Conservation (phyloP, 2,888 invertebrate genomes). For the Drosophila flavopinicola region DNA sequence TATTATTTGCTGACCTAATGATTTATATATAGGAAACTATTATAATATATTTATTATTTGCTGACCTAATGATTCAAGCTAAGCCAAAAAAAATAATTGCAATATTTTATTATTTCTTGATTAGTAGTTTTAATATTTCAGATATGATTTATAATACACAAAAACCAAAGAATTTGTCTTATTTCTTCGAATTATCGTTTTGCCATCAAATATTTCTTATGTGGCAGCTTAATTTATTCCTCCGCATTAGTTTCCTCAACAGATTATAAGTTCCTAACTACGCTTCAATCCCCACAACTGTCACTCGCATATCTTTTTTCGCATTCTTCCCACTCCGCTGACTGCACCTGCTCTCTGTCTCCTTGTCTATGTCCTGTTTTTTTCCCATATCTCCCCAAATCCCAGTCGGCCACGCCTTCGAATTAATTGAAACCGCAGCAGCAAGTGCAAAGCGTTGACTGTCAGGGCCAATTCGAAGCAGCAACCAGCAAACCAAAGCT, state of each 20-base stretch:
- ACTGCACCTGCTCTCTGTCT: conserved; percentile 38
- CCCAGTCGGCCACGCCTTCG: conserved; percentile 52
- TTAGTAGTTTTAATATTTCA: no score
- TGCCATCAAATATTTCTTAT: no score
- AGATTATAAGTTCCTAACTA: conserved; percentile 9
- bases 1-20: no score
- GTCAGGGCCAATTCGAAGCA: conserved; percentile 57
- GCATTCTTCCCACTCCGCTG: conserved; percentile 1
- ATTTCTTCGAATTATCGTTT: background rate
- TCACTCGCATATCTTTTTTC: background rate
- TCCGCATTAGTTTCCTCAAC: background rate
- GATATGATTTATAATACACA: no score
- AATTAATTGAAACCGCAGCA: conserved; percentile 73
- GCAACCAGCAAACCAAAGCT: conserved; percentile 15
- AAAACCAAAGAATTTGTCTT: no score
- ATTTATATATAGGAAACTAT: no score
- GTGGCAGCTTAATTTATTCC: background rate
- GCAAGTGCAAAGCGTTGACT: conserved; percentile 61
- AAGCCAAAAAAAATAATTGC: no score
- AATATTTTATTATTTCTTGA: no score
- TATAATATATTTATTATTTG: no score
- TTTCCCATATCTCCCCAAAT: conserved; percentile 13
- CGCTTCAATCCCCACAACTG: conserved; percentile 9
- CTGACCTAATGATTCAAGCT: no score
- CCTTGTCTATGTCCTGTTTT: conserved; percentile 15